Evolutionary conservation across 2,888 invertebrate species (phyloP).

Genomic region (Bruchidius siliquastri): DNA sequence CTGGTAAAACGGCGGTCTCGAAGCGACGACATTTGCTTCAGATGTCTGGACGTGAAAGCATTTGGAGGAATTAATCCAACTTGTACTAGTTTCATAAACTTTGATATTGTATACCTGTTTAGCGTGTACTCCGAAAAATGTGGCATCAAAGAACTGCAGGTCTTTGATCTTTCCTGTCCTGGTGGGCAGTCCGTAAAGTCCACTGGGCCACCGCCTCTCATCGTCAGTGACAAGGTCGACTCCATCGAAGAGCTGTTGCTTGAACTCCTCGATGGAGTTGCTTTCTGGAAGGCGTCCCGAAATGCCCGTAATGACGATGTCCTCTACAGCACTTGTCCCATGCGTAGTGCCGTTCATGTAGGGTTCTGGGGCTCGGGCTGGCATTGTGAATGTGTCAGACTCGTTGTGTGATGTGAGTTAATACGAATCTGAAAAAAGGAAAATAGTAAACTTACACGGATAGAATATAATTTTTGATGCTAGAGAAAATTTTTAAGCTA

Average conservation of each 20-base stretch:
- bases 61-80: too few relatives aligned
- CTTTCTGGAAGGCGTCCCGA: slow-evolving; percentile 90
- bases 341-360: slow-evolving; percentile 43
- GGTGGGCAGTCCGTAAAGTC: slow-evolving; percentile 73
- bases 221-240: slow-evolving; percentile 92
- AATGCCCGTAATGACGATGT: slow-evolving; percentile 77
- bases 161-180: slow-evolving; percentile 81
- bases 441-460: background rate
- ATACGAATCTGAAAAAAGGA: slow-evolving; percentile 49
- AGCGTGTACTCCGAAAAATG: slow-evolving; percentile 86
- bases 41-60: too few relatives aligned
- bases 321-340: slow-evolving; percentile 50
- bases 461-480: too few relatives aligned
- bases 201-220: slow-evolving; percentile 81
- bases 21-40: too few relatives aligned
- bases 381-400: slow-evolving; percentile 52
- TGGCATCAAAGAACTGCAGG: slow-evolving; percentile 75
- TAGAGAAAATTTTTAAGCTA: too few relatives aligned
- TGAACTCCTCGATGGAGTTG: slow-evolving; percentile 87
- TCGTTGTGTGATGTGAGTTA: slow-evolving; percentile 41
- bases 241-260: slow-evolving; percentile 82
- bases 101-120: slow-evolving; percentile 58
- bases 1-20: too few relatives aligned
- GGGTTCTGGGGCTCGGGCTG: slow-evolving; percentile 54
- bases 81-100: too few relatives aligned